These are phyloP conservation scores for Apteryx owenii DNA, from an alignment of 2,113 vertebrate genomes.

Conservation along the genomic window DNA sequence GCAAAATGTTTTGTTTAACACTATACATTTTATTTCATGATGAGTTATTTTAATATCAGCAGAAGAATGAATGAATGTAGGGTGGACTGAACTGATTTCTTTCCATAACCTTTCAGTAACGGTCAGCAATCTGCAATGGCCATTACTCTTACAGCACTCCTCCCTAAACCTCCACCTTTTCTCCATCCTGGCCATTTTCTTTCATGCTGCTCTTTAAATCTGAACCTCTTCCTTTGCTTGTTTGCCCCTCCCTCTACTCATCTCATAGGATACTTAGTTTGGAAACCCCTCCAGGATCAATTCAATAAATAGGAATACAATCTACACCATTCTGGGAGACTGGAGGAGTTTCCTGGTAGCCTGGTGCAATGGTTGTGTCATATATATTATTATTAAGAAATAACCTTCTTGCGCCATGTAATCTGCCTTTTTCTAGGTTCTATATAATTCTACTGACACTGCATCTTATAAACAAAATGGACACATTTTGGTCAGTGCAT, in stretches of 20 bases:
- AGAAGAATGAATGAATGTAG: background rate
- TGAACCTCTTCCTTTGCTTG: background rate
- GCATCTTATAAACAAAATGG: background rate
- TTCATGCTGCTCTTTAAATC: background rate
- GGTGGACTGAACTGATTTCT: background rate
- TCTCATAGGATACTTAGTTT: background rate
- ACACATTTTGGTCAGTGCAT: background rate
- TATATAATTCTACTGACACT: slow-evolving; percentile 4
- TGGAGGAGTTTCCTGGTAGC: background rate
- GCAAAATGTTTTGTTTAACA: background rate
- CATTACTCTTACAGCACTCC: background rate
- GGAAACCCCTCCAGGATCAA: background rate
- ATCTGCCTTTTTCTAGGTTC: background rate
- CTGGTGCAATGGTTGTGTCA: background rate
- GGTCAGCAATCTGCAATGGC: background rate
- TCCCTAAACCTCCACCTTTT: background rate
- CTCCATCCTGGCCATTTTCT: background rate
- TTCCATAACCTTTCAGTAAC: background rate
- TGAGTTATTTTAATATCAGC: background rate
- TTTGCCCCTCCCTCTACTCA: background rate
- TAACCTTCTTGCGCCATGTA: background rate
- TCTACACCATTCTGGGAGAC: background rate
- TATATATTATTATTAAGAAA: background rate
- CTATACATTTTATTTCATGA: background rate
- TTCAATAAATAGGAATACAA: background rate